Evolutionary conservation across 2,113 vertebrate species (phyloP), one percentile per base, ranked within the genome.

Genomic region (Dipodomys merriami): DNA sequence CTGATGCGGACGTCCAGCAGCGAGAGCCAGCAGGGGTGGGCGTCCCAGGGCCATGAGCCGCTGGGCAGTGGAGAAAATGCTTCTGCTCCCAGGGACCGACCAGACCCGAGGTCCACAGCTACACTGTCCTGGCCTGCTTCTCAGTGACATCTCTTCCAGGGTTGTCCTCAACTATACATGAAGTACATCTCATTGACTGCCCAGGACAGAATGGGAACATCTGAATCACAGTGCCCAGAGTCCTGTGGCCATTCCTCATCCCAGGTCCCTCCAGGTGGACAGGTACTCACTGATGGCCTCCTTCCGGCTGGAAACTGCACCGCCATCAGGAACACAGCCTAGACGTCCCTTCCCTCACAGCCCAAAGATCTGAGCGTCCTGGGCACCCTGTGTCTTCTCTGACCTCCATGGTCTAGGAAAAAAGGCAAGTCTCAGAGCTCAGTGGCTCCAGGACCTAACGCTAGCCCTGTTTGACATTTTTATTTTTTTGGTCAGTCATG

Each of bases 1-100:
- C 33, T 49, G 69, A 12, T 4, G 25, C 29, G 4, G 0, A 18
- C 1, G 1, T 5, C 18, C 1, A 35, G 22, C 27, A 39, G 27
- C 35, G 6, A 79, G 30, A 20, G 0, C 27, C 0, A 1, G 5
- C 27, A 18, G 20, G 8, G 53, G 15, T 13, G 13, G 64, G 19
- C 57, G 60, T 4, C 19, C 10, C 22, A 3, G 30, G 60, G 23
- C 80, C 27, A 1, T 2, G 19, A 0, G 46, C 29, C 18, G 7
- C 9, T 8, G 53, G 19, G 0, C 5, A 39, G 23, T 35, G 64
- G 49, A 49, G 49, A 12, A 49, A 49, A 49, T 12, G 49, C 2
- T 49, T 23, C 27, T 33, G 23, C 5, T 16, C 78, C 53, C 68
- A 18, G 62, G 10, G 44, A 1, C n/a, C 35, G 15, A 19, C 29